These are phyloP conservation scores for Eristalis intricaria DNA, from an alignment of 2,888 invertebrate species.

Conservation along the genomic window DNA sequence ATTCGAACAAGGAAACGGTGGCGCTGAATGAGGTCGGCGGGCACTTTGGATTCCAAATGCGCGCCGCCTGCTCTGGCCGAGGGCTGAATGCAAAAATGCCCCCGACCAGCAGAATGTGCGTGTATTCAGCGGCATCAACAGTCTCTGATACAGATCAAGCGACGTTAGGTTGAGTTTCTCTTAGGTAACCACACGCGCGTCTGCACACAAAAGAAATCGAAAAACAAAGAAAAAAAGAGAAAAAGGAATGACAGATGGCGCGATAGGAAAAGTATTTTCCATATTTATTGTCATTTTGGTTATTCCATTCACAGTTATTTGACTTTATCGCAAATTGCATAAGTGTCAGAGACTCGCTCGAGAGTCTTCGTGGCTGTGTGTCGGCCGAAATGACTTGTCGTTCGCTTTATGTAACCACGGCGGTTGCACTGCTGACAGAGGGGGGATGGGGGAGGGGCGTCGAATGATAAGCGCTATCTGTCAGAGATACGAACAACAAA, in stretches of 20 bases:
- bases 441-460: neutral
- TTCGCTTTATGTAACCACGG: neutral
- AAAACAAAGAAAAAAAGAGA: neutral
- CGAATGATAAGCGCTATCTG: neutral
- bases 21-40: neutral
- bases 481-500: neutral
- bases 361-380: neutral
- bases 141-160: neutral
- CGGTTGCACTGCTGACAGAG: neutral
- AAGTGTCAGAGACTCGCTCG: neutral
- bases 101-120: neutral
- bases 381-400: neutral
- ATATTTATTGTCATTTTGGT: constrained; percentile 14
- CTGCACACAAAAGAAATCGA: neutral
- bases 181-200: neutral
- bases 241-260: neutral
- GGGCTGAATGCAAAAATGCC: neutral
- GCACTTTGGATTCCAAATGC: neutral
- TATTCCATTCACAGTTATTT: constrained; percentile 15
- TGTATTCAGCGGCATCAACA: neutral
- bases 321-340: neutral
- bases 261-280: constrained; percentile 22
- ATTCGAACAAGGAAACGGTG: neutral
- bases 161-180: neutral
- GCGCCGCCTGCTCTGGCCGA: neutral